Evolutionary conservation across 2,888 invertebrate genomes (phyloP), one percentile per base, ranked within the genome.

Genomic region (Chalcis sispes): DNA sequence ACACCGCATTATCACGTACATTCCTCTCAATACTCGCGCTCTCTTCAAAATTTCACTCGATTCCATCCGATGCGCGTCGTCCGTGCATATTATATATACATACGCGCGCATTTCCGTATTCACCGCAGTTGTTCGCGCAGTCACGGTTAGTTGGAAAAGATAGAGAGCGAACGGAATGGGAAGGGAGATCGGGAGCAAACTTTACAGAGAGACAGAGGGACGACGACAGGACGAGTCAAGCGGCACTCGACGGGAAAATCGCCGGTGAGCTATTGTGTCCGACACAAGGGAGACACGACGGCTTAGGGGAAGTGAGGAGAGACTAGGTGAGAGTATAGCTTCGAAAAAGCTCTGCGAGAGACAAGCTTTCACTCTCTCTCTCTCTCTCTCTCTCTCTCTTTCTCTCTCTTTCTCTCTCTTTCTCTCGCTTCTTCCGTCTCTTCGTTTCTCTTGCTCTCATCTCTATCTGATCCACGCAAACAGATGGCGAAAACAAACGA

Each of bases 231-330:
- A 61, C 62, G 77, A 66, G 79, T 76, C 78, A 79, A 80, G 79
- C 79, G 59, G 78, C 79, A 79, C 81, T 79, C 78, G 79, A 74
- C 77, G 74, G 32, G 76, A 67, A 80, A 80, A 80, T 81, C 79
- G 77, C 77, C 74, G 76, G 66, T 75, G 72, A 72, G 69, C 77
- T 67, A 80, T 80, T 81, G 80, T 80, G 80, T 79, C 71, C 73
- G 79, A 77, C 77, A 72, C 79, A 75, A 61, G 74, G 74, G 77
- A 79, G 79, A 80, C 69, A 73, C 29, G 40, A n/a, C 67, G 72
- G 62, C 72, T 72, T 64, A 59, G 50, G 29, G 15, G 18, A 13
- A 25, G 23, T 20, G 40, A 40, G 18, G n/a, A n/a, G n/a, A n/a
- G n/a, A n/a, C n/a, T n/a, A n/a, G n/a, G n/a, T n/a, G n/a, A n/a